Base-by-base conservation (phyloP, 2,113 vertebrate species). In the Syrrhaptes paradoxus region DNA sequence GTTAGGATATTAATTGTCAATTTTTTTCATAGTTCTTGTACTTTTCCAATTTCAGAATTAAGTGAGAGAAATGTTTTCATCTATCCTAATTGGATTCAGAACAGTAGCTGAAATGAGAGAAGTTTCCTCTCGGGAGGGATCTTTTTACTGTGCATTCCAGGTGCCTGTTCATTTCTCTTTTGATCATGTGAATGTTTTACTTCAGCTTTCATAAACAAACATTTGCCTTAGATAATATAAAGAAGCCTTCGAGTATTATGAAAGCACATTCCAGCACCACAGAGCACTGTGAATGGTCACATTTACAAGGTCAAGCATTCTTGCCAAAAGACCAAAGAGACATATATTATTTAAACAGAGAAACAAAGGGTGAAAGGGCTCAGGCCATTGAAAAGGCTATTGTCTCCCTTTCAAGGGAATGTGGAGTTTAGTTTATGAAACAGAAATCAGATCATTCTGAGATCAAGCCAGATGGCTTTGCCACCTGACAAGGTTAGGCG, bases 181-280 rank as follows among this genome's bases (percentile, higher is more conserved):
- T 94, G 92, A 95, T 95, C 76, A 31, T 70, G 88, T 34, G 41
- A 91, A 74, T 61, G 90, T 95, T 97, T 93, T 62, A 91, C 88
- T 92, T 93, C 89, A 95, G 72, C 85, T 96, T 94, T 93, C 72
- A 80, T 72, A 93, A 95, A 93, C 88, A 96, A 97, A 95, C 90
- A 89, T 96, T 97, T 95, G 81, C 92, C 88, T 96, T 76, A 51
- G 96, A 85, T 85, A 89, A 87, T 72, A 84, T 36, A 32, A 70
- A 93, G 88, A 90, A 83, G 71, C 46, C 48, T 43, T 58, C 32
- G 6, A 79, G 58, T 71, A 7, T 86, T 85, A 58, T 15, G 67
- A 91, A 96, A 65, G 81, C 7, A 13, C 77, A 90, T 79, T 81
- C 80, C 80, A 71, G n/a, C 58, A 3, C 43, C 13, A 4, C 38